phyloP scores from a whole-genome alignment of 2,888 invertebrate species.

The Melieria omissa region DNA sequence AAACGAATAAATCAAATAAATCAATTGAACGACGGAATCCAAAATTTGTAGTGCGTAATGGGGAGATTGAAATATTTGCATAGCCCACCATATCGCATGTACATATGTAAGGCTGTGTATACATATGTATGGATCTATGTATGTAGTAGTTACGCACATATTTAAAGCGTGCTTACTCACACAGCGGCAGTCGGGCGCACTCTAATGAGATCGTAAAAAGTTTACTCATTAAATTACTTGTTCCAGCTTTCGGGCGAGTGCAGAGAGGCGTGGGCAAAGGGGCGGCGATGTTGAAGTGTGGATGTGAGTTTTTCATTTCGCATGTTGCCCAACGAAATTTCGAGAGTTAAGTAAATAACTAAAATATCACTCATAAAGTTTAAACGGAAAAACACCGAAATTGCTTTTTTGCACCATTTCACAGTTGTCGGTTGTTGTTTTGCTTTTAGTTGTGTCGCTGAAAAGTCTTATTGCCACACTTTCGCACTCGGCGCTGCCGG shows the following conservation, averaged over 20 bases:
- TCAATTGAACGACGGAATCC: too few relatives aligned
- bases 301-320: constrained; percentile 27
- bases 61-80: constrained; percentile 14
- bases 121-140: constrained; percentile 5
- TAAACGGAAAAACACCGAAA: not conserved
- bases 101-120: not conserved
- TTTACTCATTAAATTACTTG: constrained; percentile 42
- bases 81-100: not conserved
- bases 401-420: not conserved
- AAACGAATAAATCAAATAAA: too few relatives aligned
- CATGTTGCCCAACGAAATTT: constrained; percentile 20
- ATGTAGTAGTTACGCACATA: not conserved
- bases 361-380: constrained; percentile 14
- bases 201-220: constrained; percentile 43
- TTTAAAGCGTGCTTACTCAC: not conserved
- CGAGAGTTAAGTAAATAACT: constrained; percentile 30
- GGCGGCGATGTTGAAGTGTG: not conserved
- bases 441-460: not conserved
- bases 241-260: constrained; percentile 8
- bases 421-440: constrained; percentile 6
- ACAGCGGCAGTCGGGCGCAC: constrained; percentile 26
- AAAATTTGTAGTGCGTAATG: too few relatives aligned
- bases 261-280: too few relatives aligned
- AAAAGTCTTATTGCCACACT: not conserved
- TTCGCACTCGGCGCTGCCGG: too few relatives aligned